phyloP scores from a whole-genome alignment of 2,797 vertebrate genomes.

The Choloepus didactylus region DNA sequence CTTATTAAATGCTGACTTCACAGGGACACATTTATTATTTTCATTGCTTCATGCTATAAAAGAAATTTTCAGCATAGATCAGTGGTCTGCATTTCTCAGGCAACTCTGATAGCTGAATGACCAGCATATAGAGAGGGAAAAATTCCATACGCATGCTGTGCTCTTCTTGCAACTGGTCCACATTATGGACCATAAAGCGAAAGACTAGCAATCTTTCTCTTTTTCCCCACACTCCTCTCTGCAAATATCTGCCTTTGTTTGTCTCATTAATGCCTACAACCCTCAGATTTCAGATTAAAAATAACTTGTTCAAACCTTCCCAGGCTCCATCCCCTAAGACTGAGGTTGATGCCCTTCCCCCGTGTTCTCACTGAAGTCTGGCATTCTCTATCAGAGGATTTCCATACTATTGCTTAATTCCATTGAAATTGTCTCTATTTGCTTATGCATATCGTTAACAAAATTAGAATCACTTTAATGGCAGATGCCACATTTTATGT shows the following conservation, averaged over 20 bases:
- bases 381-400: background rate
- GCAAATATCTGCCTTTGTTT: background rate
- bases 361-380: background rate
- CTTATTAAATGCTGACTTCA: constrained; percentile 81
- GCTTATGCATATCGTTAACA: background rate
- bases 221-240: background rate
- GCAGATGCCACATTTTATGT: background rate
- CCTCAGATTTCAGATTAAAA: background rate
- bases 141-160: background rate
- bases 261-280: background rate
- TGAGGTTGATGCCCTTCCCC: background rate
- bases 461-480: background rate
- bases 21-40: constrained; percentile 82
- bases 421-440: background rate
- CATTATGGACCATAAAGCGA: too few species aligned
- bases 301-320: background rate
- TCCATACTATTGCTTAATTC: background rate
- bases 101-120: background rate
- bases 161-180: background rate
- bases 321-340: background rate
- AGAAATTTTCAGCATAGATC: constrained; percentile 46
- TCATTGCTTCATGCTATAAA: constrained; percentile 77
- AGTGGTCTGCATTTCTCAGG: background rate
- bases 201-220: background rate
- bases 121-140: background rate